A percentile compares a stretch with the other conserved stretches of the same genome.
Evolutionary conservation across 92 coral and sea anemone genomes (phyloP).

Genomic region (Porites divaricata): DNA sequence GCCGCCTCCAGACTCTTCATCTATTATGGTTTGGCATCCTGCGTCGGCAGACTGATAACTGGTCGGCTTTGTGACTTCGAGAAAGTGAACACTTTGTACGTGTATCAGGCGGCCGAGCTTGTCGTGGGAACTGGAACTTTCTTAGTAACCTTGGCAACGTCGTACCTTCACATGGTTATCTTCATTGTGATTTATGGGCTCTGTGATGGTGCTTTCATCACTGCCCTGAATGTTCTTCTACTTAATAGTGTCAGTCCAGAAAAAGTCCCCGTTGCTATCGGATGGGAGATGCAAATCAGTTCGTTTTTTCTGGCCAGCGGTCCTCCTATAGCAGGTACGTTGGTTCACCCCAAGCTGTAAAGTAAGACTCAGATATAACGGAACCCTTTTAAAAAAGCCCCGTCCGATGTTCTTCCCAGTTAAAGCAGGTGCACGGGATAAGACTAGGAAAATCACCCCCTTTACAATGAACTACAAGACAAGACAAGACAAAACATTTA

Average conservation of each 20-base stretch:
- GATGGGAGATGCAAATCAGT: neutral
- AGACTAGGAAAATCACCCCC: no score
- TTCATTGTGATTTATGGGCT: constrained; percentile 14
- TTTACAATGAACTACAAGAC: no score
- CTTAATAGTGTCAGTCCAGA: neutral
- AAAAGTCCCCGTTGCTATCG: constrained; percentile 1
- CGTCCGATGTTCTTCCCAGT: no score
- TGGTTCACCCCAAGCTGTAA: no score
- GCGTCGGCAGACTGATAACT: constrained; percentile 59
- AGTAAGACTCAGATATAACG: neutral
- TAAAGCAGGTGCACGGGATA: no score
- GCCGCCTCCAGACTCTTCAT: constrained; percentile 55
- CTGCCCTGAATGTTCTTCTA: neutral
- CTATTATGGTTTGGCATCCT: constrained; percentile 59
- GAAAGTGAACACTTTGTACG: constrained; percentile 53
- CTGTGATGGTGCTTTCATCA: constrained; percentile 25
- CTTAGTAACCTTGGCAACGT: constrained; percentile 6
- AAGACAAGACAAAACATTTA: no score
- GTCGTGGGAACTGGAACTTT: constrained; percentile 17
- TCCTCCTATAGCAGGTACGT: constrained; percentile 24
- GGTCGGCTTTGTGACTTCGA: constrained; percentile 62
- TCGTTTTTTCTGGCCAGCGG: constrained; percentile 24
- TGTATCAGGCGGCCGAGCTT: constrained; percentile 31
- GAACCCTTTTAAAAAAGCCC: neutral
- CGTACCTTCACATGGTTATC: neutral